A percentile compares a stretch with the other conserved stretches of the same genome.
These are phyloP conservation scores for Baronia brevicornis DNA, from an alignment of 2,888 invertebrate species.

Conservation along the genomic window DNA sequence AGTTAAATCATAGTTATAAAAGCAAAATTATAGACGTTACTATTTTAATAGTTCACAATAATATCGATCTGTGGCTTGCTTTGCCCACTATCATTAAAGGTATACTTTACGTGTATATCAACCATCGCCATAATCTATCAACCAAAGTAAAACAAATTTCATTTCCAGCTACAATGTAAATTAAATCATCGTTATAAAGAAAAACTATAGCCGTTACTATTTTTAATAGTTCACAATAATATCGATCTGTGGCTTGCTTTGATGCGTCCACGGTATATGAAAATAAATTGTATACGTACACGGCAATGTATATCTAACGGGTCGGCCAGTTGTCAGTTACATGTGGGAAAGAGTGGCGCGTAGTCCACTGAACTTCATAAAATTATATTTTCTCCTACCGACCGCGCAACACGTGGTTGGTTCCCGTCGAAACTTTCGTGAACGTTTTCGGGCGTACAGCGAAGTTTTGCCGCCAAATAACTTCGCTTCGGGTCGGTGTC, in stretches of 20 bases:
- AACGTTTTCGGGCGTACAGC: slow-evolving; percentile 45
- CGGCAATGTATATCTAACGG: slow-evolving; percentile 52
- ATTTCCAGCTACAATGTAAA: too few species aligned
- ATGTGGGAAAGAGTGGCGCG: slow-evolving; percentile 50
- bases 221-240: slow-evolving; percentile 15
- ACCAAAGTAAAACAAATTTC: too few species aligned
- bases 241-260: slow-evolving; percentile 27
- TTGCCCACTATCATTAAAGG: too few species aligned
- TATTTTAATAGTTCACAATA: slow-evolving; percentile 12
- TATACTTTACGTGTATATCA: too few species aligned
- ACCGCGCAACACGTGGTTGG: slow-evolving; percentile 53
- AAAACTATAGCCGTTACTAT: slow-evolving; percentile 16
- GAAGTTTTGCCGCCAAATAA: slow-evolving; percentile 32
- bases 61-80: slow-evolving; percentile 25
- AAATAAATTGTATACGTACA: slow-evolving; percentile 65
- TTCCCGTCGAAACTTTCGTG: slow-evolving; percentile 35
- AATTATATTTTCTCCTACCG: slow-evolving; percentile 35
- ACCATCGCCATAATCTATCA: too few species aligned
- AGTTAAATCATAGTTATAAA: slow-evolving; percentile 31
- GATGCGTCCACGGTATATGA: slow-evolving; percentile 55
- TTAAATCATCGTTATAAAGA: slow-evolving; percentile 30
- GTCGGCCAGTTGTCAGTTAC: slow-evolving; percentile 67
- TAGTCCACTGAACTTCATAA: slow-evolving; percentile 38
- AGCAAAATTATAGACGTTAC: slow-evolving; percentile 20
- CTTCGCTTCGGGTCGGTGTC: slow-evolving; percentile 28